These are phyloP conservation scores for Sisor rabdophorus DNA, from an alignment of 2,113 vertebrate species.

Conservation along the genomic window DNA sequence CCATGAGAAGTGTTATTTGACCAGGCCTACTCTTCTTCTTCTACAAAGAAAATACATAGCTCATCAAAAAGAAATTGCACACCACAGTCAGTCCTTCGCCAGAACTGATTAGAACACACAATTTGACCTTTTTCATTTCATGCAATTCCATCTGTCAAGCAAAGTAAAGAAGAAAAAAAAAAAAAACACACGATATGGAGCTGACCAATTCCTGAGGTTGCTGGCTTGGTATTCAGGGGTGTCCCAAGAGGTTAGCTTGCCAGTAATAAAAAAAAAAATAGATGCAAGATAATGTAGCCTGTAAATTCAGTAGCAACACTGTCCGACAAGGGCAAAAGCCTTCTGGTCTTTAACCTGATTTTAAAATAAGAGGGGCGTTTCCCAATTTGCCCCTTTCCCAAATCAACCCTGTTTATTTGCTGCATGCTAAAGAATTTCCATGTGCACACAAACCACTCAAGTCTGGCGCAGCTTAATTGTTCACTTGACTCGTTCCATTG, in stretches of 20 bases:
- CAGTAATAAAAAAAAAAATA: conserved; percentile 28
- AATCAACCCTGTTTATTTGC: conserved; percentile 62
- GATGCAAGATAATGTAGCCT: conserved; percentile 29
- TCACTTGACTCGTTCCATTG: conserved; percentile 61
- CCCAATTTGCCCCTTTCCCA: conserved; percentile 47
- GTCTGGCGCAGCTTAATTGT: conserved; percentile 61
- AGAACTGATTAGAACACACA: conserved; percentile 33
- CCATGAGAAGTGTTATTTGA: conserved; percentile 31
- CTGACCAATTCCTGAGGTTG: conserved; percentile 31
- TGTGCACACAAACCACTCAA: conserved; percentile 56
- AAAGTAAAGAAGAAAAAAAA: conserved; percentile 4
- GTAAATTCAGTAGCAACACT: conserved; percentile 44
- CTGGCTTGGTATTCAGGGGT: conserved; percentile 25
- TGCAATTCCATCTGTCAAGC: conserved; percentile 38
- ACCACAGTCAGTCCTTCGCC: conserved; percentile 12
- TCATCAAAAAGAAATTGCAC: conserved; percentile 15
- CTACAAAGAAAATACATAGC: conserved; percentile 26
- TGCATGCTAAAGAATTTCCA: conserved; percentile 57
- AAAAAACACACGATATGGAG: background rate
- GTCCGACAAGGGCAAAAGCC: conserved; percentile 23
- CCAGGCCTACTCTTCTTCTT: conserved; percentile 6
- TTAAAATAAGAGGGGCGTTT: conserved; percentile 57
- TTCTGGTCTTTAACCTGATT: conserved; percentile 51
- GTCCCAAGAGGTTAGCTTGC: conserved; percentile 35
- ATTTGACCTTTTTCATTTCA: conserved; percentile 30